Evolutionary conservation across 2,888 invertebrate genomes (phyloP), one percentile per base, ranked within the genome.

Genomic region (Eubasilissa splendida): DNA sequence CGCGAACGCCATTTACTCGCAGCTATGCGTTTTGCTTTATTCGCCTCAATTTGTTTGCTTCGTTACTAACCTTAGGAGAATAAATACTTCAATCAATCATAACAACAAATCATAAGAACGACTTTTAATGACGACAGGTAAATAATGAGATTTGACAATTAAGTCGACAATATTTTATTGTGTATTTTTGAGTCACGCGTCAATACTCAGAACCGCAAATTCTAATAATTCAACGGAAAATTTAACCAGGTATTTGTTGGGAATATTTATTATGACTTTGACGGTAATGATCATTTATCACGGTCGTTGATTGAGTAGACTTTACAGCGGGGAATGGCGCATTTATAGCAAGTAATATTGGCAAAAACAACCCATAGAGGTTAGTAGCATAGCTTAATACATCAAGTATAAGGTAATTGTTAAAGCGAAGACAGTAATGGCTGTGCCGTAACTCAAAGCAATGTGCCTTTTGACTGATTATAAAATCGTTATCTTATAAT

Each of bases 401-500:
- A 58, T 58, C 58, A 58, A 58, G 58, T 58, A n/a, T 8, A 58
- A 8, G 58, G 58, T 58, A 58, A 58, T 58, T n/a, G 58, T 58
- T 22, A 70, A 22, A 12, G 42, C 53, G 70, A 70, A 70, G 70
- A 70, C 70, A 70, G 70, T 70, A 54, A 70, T 70, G 54, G 53
- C 70, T 22, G 54, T 31, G 9, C 31, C 70, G 53, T 70, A 53
- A 70, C 70, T 70, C 70, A 70, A 54, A 70, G 70, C 70, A 53
- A 54, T 70, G 52, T 68, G 66, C 50, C 4, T 54, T 70, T 54
- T 70, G 70, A 70, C 54, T 14, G 70, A 70, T 70, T 70, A 70
- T 70, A 70, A 70, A 70, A 70, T 70, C 54, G 33, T 70, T 53
- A 22, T 52, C 54, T 53, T 53, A 53, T 70, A 54, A 70, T 70